phyloP scores from a whole-genome alignment of 2,888 invertebrate genomes.

The Drosophila nr. fundita region DNA sequence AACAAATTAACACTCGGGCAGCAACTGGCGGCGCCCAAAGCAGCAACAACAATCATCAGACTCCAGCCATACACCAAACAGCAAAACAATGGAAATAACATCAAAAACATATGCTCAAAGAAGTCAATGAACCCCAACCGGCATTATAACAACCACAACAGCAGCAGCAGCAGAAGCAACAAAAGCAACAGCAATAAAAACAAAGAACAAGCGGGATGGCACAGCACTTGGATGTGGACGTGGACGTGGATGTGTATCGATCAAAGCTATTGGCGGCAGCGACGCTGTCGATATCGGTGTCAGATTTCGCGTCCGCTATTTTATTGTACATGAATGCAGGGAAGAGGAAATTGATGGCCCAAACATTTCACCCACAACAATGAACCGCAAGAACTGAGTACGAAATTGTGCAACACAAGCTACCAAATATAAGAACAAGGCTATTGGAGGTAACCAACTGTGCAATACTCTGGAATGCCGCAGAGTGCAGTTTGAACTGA shows the following conservation, averaged over 20 bases:
- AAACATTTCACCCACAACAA: constrained; percentile 33
- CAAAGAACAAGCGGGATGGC: constrained; percentile 37
- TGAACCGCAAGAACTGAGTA: constrained; percentile 49
- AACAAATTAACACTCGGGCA: constrained; percentile 69
- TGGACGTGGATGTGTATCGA: constrained; percentile 33
- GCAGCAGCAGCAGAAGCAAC: neutral
- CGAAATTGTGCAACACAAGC: constrained; percentile 60
- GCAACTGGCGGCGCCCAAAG: constrained; percentile 27
- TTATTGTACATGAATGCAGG: constrained; percentile 29
- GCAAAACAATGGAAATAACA: constrained; percentile 44
- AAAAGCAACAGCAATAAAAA: neutral
- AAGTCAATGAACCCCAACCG: constrained; percentile 72
- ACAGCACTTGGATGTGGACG: constrained; percentile 43
- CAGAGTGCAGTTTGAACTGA: neutral
- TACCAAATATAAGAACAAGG: neutral
- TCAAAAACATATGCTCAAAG: constrained; percentile 45
- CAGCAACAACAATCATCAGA: constrained; percentile 17
- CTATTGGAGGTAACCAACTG: constrained; percentile 1
- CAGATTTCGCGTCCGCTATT: constrained; percentile 35
- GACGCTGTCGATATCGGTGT: constrained; percentile 7
- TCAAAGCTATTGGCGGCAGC: constrained; percentile 51
- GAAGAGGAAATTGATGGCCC: constrained; percentile 34
- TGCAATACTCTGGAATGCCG: neutral
- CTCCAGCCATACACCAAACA: neutral
- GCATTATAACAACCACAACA: constrained; percentile 32